Conservation (phyloP, 2,888 invertebrate genomes). For the Euzophera pinguis region DNA sequence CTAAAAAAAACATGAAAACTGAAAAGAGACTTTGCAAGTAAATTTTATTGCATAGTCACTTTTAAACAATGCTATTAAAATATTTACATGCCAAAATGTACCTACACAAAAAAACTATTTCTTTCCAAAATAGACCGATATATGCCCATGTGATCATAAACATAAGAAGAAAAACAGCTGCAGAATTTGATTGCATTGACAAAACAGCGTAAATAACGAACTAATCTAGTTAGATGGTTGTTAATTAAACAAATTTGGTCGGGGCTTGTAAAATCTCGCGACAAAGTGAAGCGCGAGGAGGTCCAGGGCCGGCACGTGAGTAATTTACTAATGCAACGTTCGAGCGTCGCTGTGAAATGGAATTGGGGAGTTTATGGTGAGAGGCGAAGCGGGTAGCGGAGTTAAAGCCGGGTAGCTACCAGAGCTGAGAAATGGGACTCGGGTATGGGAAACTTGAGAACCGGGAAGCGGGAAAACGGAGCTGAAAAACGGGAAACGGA, state of each 20-base stretch:
- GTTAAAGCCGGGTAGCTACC: too few species aligned
- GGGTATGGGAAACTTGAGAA: too few species aligned
- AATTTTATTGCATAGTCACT: too few species aligned
- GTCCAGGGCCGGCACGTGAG: constrained; percentile 65
- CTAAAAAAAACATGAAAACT: too few species aligned
- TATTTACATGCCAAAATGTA: too few species aligned
- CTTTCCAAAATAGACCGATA: too few species aligned
- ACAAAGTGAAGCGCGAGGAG: constrained; percentile 46
- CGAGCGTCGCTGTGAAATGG: constrained; percentile 26
- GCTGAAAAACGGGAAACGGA: too few species aligned
- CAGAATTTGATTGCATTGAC: neutral
- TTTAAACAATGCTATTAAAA: too few species aligned
- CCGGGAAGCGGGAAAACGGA: too few species aligned
- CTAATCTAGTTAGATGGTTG: constrained; percentile 28
- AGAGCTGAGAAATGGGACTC: too few species aligned
- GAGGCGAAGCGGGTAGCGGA: neutral
- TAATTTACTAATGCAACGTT: constrained; percentile 75
- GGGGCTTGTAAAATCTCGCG: constrained; percentile 60
- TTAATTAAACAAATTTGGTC: constrained; percentile 70
- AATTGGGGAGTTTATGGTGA: neutral
- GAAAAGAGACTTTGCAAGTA: too few species aligned
- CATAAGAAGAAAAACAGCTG: neutral
- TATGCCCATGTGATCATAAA: neutral
- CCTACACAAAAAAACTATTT: too few species aligned
- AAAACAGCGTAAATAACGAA: constrained; percentile 25